phyloP scores from a whole-genome alignment of 2,888 invertebrate species.

The Beris chalybata region DNA sequence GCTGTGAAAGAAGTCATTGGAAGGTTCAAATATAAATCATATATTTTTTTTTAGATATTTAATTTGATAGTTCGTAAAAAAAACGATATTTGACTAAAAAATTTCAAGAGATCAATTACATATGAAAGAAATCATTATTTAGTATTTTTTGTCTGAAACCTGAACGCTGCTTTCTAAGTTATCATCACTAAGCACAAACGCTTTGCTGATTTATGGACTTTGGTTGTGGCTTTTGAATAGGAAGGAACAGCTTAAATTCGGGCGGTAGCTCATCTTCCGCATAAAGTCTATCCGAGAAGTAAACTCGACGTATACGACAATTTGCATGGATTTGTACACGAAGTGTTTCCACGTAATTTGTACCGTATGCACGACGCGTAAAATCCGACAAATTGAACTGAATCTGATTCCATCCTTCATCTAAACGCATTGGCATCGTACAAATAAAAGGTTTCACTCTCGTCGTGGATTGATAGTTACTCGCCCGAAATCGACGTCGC shows the following conservation, averaged over 20 bases:
- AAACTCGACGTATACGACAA: constrained; percentile 86
- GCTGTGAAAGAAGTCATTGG: too few relatives aligned
- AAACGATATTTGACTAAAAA: too few relatives aligned
- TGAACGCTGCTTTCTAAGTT: too few relatives aligned
- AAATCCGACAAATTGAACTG: constrained; percentile 96
- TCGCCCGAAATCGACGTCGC: constrained; percentile 81
- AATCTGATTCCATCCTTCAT: constrained; percentile 94
- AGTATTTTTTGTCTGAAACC: too few relatives aligned
- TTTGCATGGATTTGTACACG: constrained; percentile 95
- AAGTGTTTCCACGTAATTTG: constrained; percentile 89
- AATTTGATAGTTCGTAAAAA: too few relatives aligned
- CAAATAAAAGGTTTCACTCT: constrained; percentile 96
- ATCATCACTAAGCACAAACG: background rate
- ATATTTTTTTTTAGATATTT: too few relatives aligned
- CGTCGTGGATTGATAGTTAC: constrained; percentile 94
- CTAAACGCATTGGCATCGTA: constrained; percentile 93
- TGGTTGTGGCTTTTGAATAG: constrained; percentile 71
- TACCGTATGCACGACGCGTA: constrained; percentile 91
- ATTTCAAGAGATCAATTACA: too few relatives aligned
- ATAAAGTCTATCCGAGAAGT: constrained; percentile 90
- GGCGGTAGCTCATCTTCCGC: constrained; percentile 94
- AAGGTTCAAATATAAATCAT: too few relatives aligned
- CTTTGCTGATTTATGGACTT: constrained; percentile 45
- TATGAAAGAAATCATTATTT: too few relatives aligned
- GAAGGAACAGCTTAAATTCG: constrained; percentile 93